phyloP scores from a whole-genome alignment of 23 tunicate genomes.

The Botrylloides violaceus region DNA sequence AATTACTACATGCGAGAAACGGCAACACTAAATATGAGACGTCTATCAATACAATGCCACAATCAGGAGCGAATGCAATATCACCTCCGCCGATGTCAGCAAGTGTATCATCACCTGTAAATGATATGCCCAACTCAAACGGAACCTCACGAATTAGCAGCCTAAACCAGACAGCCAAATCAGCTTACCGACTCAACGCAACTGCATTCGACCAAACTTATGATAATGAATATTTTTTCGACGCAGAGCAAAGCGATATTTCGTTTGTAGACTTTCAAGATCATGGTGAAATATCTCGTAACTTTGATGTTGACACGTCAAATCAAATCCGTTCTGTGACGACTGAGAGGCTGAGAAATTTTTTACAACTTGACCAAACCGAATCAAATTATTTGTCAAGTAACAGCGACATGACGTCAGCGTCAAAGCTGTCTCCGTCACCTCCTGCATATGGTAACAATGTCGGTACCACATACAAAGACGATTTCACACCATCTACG shows the following conservation, averaged over 20 bases:
- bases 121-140: background rate
- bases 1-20: background rate
- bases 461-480: too few species aligned
- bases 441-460: too few species aligned
- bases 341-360: too few species aligned
- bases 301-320: background rate
- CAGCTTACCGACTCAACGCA: background rate
- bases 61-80: background rate
- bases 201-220: background rate
- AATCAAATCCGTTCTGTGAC: too few species aligned
- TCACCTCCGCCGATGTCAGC: background rate
- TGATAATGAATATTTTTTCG: background rate
- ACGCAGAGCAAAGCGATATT: background rate
- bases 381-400: too few species aligned
- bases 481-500: too few species aligned
- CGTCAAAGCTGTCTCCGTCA: too few species aligned
- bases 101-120: background rate
- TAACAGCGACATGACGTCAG: too few species aligned
- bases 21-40: background rate
- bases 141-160: background rate
- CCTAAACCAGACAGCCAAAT: background rate
- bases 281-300: background rate
- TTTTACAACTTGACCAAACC: too few species aligned
- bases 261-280: background rate
- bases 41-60: background rate